Evolutionary conservation across 2,888 invertebrate species (phyloP), one percentile per base, ranked within the genome.

Genomic region (Lasius platythorax): DNA sequence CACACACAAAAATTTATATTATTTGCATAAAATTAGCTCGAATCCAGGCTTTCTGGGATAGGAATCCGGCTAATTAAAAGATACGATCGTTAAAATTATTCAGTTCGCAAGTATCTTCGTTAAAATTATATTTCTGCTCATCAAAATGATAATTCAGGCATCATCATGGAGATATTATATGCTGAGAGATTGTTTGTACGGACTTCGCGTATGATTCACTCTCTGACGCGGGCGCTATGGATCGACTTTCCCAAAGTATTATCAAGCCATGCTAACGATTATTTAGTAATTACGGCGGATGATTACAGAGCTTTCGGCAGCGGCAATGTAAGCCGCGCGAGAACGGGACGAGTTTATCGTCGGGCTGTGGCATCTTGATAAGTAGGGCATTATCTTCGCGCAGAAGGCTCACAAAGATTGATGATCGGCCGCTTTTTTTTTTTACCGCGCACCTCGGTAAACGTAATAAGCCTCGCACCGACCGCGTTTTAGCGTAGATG

Each of bases 401-500:
- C 61, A 28, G 61, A 40, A 56, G 58, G 53, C 63, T 58, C 85
- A 15, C 64, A 58, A 70, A 83, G 85, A 85, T 85, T 83, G 83
- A 83, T 78, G 83, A 73, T 68, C 43, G 63, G n/a, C 28, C 12
- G 33, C 56, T 84, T 84, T n/a, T n/a, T 50, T 50, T 53, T 82
- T 82, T 84, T 33, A 50, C 66, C 68, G 58, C 18, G 66, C 68
- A 67, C 28, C 82, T 37, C 66, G 79, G 79, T 56, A 33, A 76
- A 53, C 67, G 66, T 83, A 85, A 85, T 78, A 83, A 85, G 85
- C 63, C 53, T 30, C 79, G 67, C 53, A 64, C 72, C 70, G 68
- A 61, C 56, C 18, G 73, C 73, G 37, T 79, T 85, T 85, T 79
- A 83, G 63, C 82, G 70, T 83, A 74, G 68, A 85, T 72, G 85